These are phyloP conservation scores for Ariopsis seemanni DNA, from an alignment of 2,113 vertebrate species.

Conservation along the genomic window DNA sequence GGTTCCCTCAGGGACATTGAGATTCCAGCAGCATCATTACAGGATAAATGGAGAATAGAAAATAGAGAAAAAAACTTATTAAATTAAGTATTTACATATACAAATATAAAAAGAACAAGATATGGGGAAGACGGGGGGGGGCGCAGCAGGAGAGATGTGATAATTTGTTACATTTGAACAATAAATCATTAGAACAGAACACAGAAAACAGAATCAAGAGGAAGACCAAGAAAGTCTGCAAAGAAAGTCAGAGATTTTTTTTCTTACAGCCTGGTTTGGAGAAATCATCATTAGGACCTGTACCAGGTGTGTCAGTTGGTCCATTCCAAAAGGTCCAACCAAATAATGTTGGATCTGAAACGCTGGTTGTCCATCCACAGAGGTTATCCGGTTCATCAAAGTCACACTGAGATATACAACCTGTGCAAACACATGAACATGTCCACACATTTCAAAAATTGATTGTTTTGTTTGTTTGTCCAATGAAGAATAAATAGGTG, in stretches of 20 bases:
- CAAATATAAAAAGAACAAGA: too few relatives aligned
- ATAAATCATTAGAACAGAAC: not conserved
- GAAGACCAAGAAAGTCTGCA: not conserved
- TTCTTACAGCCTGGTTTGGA: slow-evolving; percentile 78
- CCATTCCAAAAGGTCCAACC: slow-evolving; percentile 66
- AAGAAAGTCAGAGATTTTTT: not conserved
- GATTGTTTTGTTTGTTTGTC: not conserved
- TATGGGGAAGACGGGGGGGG: too few relatives aligned
- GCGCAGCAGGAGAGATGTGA: too few relatives aligned
- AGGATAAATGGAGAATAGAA: too few relatives aligned
- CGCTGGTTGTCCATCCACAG: slow-evolving; percentile 71
- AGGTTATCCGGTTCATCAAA: slow-evolving; percentile 67
- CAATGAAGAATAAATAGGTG: not conserved
- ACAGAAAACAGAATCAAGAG: not conserved
- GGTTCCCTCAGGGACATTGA: too few relatives aligned
- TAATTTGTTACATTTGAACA: not conserved
- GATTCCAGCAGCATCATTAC: too few relatives aligned
- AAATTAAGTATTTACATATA: too few relatives aligned
- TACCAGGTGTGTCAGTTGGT: slow-evolving; percentile 52
- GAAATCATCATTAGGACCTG: slow-evolving; percentile 79
- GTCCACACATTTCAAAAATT: not conserved
- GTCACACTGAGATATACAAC: slow-evolving; percentile 70
- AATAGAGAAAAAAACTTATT: too few relatives aligned
- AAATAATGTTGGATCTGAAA: not conserved
- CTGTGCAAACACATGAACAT: slow-evolving; percentile 56